Evolutionary conservation across 2,797 vertebrate genomes (phyloP).

Genomic region (Rallus crepitans): DNA sequence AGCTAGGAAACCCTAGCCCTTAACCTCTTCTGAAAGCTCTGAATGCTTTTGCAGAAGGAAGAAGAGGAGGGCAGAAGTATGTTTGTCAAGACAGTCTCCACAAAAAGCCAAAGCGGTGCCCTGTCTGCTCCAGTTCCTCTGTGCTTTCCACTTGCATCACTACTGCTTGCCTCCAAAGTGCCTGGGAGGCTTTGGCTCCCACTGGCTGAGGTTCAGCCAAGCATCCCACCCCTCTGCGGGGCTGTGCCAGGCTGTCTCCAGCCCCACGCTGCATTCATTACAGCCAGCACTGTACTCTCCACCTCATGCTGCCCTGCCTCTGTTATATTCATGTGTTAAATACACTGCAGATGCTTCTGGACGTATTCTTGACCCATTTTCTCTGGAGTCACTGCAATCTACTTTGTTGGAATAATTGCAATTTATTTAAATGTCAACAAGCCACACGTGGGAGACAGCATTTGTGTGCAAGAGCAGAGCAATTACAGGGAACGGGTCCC

Average conservation of each 20-base stretch:
- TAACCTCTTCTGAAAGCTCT: background rate
- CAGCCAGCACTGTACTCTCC: background rate
- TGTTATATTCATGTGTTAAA: background rate
- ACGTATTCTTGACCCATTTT: conserved; percentile 10
- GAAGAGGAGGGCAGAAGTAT: background rate
- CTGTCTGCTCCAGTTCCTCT: background rate
- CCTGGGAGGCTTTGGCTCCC: background rate
- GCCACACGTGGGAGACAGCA: conserved; percentile 50
- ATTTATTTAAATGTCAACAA: conserved; percentile 79
- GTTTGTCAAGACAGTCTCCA: background rate
- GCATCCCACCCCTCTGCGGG: rapidly evolving
- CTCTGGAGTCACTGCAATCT: conserved; percentile 36
- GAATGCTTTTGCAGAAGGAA: background rate
- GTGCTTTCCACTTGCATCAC: rapidly evolving
- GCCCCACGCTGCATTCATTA: background rate
- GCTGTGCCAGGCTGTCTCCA: background rate
- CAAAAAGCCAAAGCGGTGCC: background rate
- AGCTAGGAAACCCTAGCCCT: background rate
- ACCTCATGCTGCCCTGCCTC: background rate
- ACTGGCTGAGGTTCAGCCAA: background rate
- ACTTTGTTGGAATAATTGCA: conserved; percentile 63
- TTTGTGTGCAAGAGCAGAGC: conserved; percentile 59
- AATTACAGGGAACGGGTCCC: conserved; percentile 66
- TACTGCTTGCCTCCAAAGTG: background rate
- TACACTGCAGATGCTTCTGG: background rate